Evolutionary conservation across 2,797 vertebrate genomes (phyloP).

Genomic region (Rhabdomys pumilio): DNA sequence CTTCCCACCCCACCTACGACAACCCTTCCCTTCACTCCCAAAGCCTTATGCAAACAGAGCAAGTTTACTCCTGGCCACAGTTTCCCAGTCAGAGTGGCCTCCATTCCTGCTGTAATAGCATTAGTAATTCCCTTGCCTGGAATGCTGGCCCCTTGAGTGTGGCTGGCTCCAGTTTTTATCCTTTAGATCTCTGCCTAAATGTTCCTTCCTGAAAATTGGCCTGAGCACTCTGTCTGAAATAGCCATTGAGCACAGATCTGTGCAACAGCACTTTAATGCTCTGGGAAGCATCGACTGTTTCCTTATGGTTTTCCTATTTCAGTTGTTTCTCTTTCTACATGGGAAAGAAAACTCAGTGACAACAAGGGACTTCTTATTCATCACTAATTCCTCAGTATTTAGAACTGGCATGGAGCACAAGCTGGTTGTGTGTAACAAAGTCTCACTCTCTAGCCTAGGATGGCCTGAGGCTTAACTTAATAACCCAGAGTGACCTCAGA

Average conservation of each 20-base stretch:
- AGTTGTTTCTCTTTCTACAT: constrained; percentile 32
- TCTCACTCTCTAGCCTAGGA: background rate
- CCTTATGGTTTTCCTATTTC: constrained; percentile 10
- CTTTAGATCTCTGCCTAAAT: constrained; percentile 41
- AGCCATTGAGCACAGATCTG: background rate
- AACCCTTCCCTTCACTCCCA: constrained; percentile 23
- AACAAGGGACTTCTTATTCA: background rate
- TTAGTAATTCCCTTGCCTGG: background rate
- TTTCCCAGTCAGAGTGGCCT: background rate
- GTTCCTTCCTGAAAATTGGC: constrained; percentile 36
- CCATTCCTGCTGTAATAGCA: constrained; percentile 2
- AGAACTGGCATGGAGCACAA: constrained; percentile 10
- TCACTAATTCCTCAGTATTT: background rate
- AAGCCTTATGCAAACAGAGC: background rate
- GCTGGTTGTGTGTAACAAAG: background rate
- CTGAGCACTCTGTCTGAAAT: constrained; percentile 23
- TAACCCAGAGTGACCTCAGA: background rate
- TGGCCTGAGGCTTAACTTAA: background rate
- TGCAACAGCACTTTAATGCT: background rate
- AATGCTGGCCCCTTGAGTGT: constrained; percentile 4
- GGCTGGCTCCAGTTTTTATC: background rate
- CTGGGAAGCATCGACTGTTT: background rate
- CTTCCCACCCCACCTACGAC: constrained; percentile 9
- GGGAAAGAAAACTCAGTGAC: background rate
- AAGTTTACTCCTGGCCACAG: background rate